Conservation (phyloP, 2,113 vertebrate genomes). For the Mus spicilegus region DNA sequence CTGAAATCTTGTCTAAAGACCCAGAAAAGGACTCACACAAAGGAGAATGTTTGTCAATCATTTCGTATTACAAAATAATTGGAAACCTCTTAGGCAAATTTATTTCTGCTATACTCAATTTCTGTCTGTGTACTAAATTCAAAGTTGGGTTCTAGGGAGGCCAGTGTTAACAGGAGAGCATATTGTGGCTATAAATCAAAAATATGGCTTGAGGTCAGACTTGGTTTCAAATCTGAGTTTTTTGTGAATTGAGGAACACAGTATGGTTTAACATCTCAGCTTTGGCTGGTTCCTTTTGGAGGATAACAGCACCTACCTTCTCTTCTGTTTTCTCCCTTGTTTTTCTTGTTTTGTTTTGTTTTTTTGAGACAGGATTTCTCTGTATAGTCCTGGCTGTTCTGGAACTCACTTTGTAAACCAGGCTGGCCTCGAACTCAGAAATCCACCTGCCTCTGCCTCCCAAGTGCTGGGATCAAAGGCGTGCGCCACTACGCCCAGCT, state of each 20-base stretch:
- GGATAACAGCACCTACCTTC: background rate
- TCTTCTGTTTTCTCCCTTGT: background rate
- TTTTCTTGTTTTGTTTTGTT: no score
- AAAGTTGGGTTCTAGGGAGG: background rate
- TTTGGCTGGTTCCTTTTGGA: background rate
- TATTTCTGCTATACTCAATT: background rate
- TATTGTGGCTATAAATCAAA: background rate
- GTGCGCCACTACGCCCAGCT: no score
- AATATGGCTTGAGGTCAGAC: background rate
- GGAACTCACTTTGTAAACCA: no score
- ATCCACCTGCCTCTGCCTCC: no score
- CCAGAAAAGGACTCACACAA: background rate
- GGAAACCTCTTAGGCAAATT: background rate
- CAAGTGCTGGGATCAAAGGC: no score
- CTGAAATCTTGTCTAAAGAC: constrained; percentile 23
- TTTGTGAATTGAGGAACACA: background rate
- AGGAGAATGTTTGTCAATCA: background rate
- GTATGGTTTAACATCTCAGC: background rate
- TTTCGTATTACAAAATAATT: background rate
- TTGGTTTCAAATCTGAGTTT: background rate
- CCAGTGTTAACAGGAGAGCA: background rate
- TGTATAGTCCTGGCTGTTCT: no score
- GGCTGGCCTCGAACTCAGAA: no score
- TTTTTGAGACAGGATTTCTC: no score
- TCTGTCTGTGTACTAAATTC: background rate